Percentiles rank a stretch among this genome's conserved stretches.
Conservation (phyloP, 2,113 vertebrate genomes). For the Notarius lentiginosus region DNA sequence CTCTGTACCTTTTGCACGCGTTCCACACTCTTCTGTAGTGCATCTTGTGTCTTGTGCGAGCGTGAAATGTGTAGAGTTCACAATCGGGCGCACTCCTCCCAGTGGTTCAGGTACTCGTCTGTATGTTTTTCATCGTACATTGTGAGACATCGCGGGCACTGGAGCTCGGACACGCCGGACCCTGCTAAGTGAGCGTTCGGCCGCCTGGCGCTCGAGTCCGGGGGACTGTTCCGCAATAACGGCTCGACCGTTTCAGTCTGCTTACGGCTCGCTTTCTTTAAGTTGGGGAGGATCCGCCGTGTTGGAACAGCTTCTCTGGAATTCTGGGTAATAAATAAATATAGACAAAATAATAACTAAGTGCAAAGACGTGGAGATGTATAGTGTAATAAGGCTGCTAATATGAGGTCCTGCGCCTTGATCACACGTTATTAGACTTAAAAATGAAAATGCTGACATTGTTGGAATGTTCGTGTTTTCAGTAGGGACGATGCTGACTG, state of each 20-base stretch:
- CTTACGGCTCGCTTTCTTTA: constrained; percentile 60
- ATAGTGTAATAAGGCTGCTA: neutral
- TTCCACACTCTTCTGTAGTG: constrained; percentile 56
- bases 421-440: neutral
- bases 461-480: neutral
- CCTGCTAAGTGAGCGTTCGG: constrained; percentile 44
- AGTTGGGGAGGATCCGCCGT: constrained; percentile 66
- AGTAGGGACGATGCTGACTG: neutral
- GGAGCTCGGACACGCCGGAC: constrained; percentile 74
- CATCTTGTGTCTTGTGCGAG: constrained; percentile 50
- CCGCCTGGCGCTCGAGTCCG: constrained; percentile 55
- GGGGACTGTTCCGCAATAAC: constrained; percentile 60
- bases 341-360: neutral
- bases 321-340: constrained; percentile 66
- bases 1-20: neutral
- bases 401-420: neutral
- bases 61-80: constrained; percentile 51
- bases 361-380: neutral
- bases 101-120: constrained; percentile 81
- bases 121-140: constrained; percentile 75
- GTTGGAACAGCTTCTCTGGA: constrained; percentile 62
- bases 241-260: constrained; percentile 59
- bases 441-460: too few species aligned
- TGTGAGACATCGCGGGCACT: constrained; percentile 83
- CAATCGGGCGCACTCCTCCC: constrained; percentile 77